phyloP scores from a whole-genome alignment of 2,797 vertebrate species.

The Onychomys leucogaster region DNA sequence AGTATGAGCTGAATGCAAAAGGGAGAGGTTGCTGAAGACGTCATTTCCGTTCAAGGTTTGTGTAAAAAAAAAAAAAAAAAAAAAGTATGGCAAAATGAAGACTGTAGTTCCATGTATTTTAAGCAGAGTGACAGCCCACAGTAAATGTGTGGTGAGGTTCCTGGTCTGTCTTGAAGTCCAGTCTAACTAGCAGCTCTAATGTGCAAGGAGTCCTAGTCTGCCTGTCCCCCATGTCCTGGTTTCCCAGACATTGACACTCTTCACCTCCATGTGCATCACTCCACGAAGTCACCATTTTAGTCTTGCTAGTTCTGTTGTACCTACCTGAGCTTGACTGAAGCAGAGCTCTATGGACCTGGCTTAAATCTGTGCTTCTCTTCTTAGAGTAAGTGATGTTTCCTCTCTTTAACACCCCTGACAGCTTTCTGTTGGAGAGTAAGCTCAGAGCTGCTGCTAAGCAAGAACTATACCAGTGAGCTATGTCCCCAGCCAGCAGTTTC shows the following conservation, averaged over 20 bases:
- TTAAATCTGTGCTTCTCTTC: constrained; percentile 3
- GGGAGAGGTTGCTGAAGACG: too few relatives aligned
- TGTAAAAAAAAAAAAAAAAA: too few relatives aligned
- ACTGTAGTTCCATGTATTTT: too few relatives aligned
- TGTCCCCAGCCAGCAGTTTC: neutral
- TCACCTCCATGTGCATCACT: neutral
- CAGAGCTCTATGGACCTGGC: neutral
- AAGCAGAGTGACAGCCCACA: neutral
- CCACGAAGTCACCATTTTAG: neutral
- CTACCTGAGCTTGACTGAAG: neutral
- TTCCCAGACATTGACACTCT: neutral
- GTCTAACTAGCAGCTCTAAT: neutral
- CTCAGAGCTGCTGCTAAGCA: too few relatives aligned
- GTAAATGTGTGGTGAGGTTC: neutral
- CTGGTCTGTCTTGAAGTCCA: neutral
- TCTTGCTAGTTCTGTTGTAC: neutral
- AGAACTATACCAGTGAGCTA: too few relatives aligned
- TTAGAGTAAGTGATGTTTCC: neutral
- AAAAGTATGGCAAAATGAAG: too few relatives aligned
- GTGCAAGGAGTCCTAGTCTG: neutral
- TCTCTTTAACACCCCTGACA: neutral
- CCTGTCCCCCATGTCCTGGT: neutral
- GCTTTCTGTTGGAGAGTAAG: neutral
- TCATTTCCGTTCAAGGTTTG: too few relatives aligned
- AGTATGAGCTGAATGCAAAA: too few relatives aligned